These are phyloP conservation scores for Parnassius orleans DNA, from an alignment of 2,888 invertebrate species.

Conservation along the genomic window DNA sequence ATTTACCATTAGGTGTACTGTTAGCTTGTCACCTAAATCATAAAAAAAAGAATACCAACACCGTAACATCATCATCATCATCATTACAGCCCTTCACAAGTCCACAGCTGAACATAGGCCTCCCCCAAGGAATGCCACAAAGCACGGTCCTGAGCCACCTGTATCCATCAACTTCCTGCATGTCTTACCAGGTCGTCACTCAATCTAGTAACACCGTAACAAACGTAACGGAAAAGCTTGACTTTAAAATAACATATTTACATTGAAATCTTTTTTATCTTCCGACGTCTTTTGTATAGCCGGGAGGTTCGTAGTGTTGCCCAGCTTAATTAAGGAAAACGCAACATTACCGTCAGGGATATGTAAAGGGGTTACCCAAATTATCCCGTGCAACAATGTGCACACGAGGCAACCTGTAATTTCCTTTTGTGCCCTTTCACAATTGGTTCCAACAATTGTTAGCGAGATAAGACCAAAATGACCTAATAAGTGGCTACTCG, in stretches of 20 bases:
- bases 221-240: not conserved
- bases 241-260: not conserved
- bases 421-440: conserved; percentile 55
- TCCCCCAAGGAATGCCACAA: too few relatives aligned
- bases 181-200: too few relatives aligned
- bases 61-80: not conserved
- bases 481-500: conserved; percentile 37
- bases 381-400: conserved; percentile 58
- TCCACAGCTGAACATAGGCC: too few relatives aligned
- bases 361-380: conserved; percentile 63
- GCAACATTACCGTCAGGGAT: conserved; percentile 27
- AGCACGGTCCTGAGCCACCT: too few relatives aligned
- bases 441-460: conserved; percentile 44
- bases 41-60: not conserved
- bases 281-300: not conserved
- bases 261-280: not conserved
- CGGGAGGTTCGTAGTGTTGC: conserved; percentile 1
- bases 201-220: not conserved
- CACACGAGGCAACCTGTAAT: conserved; percentile 55
- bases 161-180: too few relatives aligned
- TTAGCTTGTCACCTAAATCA: too few relatives aligned
- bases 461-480: conserved; percentile 36
- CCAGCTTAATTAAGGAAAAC: conserved; percentile 28
- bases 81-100: too few relatives aligned
- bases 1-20: too few relatives aligned